Evolutionary conservation across 2,113 vertebrate species (phyloP).

Genomic region (Brachypteracias leptosomus): DNA sequence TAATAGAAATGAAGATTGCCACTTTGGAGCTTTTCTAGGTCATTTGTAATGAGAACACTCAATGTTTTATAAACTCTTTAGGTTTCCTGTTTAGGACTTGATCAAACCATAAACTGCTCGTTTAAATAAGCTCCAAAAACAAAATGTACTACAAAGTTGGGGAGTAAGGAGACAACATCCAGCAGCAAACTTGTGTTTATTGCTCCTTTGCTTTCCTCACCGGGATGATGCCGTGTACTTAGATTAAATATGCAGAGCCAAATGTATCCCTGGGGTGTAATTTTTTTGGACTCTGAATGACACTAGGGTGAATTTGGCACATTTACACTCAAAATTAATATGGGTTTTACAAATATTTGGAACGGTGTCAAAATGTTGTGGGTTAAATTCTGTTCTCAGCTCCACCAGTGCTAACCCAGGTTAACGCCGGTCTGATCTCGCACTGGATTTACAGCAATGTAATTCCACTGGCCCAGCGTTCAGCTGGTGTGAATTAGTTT

Average conservation of each 20-base stretch:
- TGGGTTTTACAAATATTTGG: slow-evolving; percentile 51
- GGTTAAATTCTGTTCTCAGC: slow-evolving; percentile 62
- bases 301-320: slow-evolving; percentile 63
- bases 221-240: slow-evolving; percentile 52
- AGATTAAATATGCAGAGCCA: slow-evolving; percentile 61
- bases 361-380: slow-evolving; percentile 62
- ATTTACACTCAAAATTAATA: slow-evolving; percentile 70
- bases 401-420: slow-evolving; percentile 55
- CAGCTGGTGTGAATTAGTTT: slow-evolving; percentile 69
- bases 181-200: slow-evolving; percentile 56
- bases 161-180: slow-evolving; percentile 55
- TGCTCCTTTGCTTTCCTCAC: slow-evolving; percentile 57
- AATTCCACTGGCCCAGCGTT: slow-evolving; percentile 42
- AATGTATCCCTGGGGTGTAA: slow-evolving; percentile 60
- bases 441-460: slow-evolving; percentile 46
- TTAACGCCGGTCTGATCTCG: slow-evolving; percentile 52
- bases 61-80: slow-evolving; percentile 48
- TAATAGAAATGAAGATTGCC: slow-evolving; percentile 42
- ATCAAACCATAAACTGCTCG: slow-evolving; percentile 64
- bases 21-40: not conserved
- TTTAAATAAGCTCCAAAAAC: slow-evolving; percentile 68
- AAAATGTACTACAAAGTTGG: slow-evolving; percentile 52
- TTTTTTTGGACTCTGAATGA: slow-evolving; percentile 57
- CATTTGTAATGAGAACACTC: slow-evolving; percentile 56
- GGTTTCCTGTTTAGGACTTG: slow-evolving; percentile 62